A percentile compares a stretch with the other conserved stretches of the same genome.
phyloP scores from a whole-genome alignment of 2,797 vertebrate genomes.

The Darevskia nairensis region DNA sequence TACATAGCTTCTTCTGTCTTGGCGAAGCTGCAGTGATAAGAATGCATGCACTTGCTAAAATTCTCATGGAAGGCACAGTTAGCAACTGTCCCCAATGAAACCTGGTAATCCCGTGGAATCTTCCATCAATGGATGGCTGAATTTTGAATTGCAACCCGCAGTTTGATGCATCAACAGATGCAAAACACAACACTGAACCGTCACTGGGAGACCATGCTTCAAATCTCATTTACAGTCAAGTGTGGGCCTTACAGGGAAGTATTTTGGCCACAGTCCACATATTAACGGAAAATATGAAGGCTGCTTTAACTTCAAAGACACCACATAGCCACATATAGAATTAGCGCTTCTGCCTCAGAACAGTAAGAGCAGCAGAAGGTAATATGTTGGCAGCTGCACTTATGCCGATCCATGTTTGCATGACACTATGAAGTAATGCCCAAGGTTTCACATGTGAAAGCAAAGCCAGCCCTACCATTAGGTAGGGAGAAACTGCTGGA shows the following conservation, averaged over 20 bases:
- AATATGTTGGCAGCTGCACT: neutral
- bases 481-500: neutral
- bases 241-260: neutral
- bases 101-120: neutral
- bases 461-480: neutral
- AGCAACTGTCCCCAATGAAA: neutral
- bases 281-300: neutral
- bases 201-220: neutral
- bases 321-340: too few relatives aligned
- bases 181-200: neutral
- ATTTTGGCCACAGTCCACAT: neutral
- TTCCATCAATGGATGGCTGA: neutral
- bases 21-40: neutral
- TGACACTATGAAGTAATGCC: neutral
- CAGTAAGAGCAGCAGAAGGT: neutral
- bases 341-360: neutral
- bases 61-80: neutral
- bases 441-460: neutral
- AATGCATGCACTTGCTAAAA: neutral
- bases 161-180: neutral
- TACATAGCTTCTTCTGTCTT: too few relatives aligned
- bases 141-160: neutral
- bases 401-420: neutral
- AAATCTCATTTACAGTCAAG: neutral
- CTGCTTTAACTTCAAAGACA: neutral